Evolutionary conservation across 2,113 vertebrate species (phyloP).

Genomic region (Tringa solitaria): DNA sequence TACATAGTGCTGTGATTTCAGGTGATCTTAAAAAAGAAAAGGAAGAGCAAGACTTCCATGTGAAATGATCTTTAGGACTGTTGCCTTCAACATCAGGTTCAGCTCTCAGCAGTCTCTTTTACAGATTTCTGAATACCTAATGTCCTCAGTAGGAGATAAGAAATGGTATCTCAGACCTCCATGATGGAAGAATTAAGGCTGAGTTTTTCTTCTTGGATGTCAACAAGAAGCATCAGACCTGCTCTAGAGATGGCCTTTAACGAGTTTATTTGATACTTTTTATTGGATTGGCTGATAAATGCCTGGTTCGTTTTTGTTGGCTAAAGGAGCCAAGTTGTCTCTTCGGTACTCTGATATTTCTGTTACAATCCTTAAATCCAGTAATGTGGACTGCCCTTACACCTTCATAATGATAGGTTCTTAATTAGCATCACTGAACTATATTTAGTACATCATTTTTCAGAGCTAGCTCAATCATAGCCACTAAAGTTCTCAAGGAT

Average conservation of each 20-base stretch:
- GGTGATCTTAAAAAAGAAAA: background rate
- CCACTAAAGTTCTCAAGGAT: background rate
- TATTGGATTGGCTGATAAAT: background rate
- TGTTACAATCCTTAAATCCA: background rate
- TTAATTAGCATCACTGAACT: background rate
- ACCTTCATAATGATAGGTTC: background rate
- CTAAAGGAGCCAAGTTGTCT: background rate
- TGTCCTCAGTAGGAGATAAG: background rate
- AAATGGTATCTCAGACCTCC: background rate
- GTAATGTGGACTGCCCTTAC: background rate
- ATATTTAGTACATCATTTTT: background rate
- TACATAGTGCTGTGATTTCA: background rate
- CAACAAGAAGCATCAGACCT: background rate
- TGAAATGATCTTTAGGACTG: background rate
- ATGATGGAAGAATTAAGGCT: background rate
- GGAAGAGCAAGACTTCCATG: background rate
- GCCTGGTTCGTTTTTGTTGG: background rate
- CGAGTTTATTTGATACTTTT: background rate
- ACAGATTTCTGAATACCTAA: background rate
- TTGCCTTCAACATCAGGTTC: background rate
- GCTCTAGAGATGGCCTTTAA: background rate
- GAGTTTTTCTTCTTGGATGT: background rate
- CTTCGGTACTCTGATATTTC: background rate
- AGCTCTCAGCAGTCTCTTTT: background rate
- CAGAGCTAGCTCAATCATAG: background rate